Percentiles rank a stretch among this genome's conserved stretches.
Evolutionary conservation across 2,888 invertebrate genomes (phyloP).

Genomic region (Adineta ricciae): DNA sequence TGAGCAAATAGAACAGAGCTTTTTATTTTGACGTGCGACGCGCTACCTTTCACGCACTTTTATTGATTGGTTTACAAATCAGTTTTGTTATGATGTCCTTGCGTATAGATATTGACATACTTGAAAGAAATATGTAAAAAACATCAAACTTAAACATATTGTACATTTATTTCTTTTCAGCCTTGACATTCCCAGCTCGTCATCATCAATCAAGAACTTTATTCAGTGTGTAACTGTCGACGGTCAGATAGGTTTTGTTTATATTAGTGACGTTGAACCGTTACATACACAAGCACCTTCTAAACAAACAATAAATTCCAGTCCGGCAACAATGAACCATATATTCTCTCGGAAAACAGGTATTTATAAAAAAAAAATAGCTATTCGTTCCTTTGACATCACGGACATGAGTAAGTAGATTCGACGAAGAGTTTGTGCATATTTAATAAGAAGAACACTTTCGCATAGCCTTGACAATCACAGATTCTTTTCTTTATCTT

Average conservation of each 20-base stretch:
- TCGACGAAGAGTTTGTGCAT: too few relatives aligned
- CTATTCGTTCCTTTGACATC: too few relatives aligned
- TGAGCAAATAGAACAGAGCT: neutral
- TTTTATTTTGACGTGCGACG: neutral
- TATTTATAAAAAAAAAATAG: neutral
- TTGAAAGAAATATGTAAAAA: neutral
- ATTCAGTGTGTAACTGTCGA: neutral
- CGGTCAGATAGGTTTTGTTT: slow-evolving; percentile 8
- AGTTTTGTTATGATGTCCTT: neutral
- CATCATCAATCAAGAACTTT: neutral
- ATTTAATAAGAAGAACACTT: too few relatives aligned
- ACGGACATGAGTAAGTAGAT: too few relatives aligned
- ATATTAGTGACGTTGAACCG: neutral
- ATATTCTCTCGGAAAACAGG: neutral
- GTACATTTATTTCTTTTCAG: neutral
- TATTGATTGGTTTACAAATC: neutral
- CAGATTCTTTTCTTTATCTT: neutral
- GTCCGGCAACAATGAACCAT: neutral
- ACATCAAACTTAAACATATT: neutral
- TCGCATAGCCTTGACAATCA: too few relatives aligned
- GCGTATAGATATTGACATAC: neutral
- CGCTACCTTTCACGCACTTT: neutral
- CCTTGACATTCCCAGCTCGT: neutral
- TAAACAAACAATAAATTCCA: neutral
- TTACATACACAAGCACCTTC: neutral